Evolutionary conservation across 2,888 invertebrate species (phyloP), one percentile per base, ranked within the genome.

Genomic region (Macaria liturata): DNA sequence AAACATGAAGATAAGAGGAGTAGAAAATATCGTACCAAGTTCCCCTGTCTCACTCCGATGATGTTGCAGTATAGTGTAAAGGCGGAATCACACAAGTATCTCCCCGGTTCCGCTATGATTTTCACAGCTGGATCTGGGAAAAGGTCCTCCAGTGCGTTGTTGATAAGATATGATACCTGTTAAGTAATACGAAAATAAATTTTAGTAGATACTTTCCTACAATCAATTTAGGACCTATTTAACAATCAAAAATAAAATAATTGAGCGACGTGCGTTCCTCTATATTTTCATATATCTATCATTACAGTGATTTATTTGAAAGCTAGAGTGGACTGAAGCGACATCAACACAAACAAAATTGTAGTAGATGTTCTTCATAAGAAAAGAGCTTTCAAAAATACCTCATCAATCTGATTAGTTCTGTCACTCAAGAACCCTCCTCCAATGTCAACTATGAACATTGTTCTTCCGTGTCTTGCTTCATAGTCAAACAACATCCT

Each of bases 371-470:
- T 1, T 20, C 20, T 20, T 20, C 20, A 20, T 20, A 20, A 20
- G 20, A 20, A 20, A 20, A 20, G 20, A 20, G 20, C 20, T 37
- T 4, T 37, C 34, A 37, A 37, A 6, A 37, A 6, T 47, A 80
- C 81, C 69, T 75, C 43, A 53, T 79, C 71, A 50, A 80, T 72
- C 4, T 67, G 62, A 37, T 75, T 65, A 5, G 58, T 70, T 6
- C 40, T 55, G 9, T 64, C 57, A 8, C 62, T 55, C 4, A 42
- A 6, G 47, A 77, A 81, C 0, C 80, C 80, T 7, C 80, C 81
- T 6, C 80, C 80, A 8, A 81, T 77, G 46, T 81, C 76, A 0
- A 81, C 68, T 4, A 80, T 75, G 31, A 49, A 66, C 81, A 82
- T 80, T 3, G 43, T 44, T 37, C 80, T 71, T 0, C 79, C 80